Evolutionary conservation across 2,888 invertebrate genomes (phyloP).

Genomic region (Drosophila sordidula): DNA sequence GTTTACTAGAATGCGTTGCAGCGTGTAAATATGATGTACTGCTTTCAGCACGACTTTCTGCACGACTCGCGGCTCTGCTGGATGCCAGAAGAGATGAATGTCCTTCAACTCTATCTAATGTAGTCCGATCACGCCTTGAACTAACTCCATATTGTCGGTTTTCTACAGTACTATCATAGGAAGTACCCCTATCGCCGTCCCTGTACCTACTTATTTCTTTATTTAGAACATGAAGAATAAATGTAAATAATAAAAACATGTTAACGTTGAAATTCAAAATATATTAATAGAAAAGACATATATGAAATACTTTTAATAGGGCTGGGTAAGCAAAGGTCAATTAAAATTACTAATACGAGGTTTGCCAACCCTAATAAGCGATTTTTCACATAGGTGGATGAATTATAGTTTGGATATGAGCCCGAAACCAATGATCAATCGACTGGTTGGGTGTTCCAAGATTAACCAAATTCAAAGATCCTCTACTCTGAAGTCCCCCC

Average conservation of each 20-base stretch:
- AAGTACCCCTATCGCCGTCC: constrained; percentile 78
- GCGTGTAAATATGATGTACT: constrained; percentile 63
- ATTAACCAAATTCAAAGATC: too few relatives aligned
- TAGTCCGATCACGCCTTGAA: constrained; percentile 63
- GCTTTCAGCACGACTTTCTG: constrained; percentile 62
- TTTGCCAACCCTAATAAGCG: neutral
- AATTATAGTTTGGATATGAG: too few relatives aligned
- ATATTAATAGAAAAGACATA: neutral
- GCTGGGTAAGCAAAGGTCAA: constrained; percentile 9
- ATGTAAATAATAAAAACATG: constrained; percentile 8
- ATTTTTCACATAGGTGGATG: too few relatives aligned
- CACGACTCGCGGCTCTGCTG: constrained; percentile 61
- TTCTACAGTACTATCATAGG: constrained; percentile 77
- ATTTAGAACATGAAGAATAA: neutral
- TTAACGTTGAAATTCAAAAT: constrained; percentile 7
- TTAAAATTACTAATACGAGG: constrained; percentile 6
- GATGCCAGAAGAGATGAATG: constrained; percentile 61
- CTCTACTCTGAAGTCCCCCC: too few relatives aligned
- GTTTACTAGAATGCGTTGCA: constrained; percentile 42
- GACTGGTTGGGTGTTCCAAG: too few relatives aligned
- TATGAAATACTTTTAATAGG: neutral
- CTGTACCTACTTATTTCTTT: constrained; percentile 69
- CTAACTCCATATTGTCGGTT: constrained; percentile 64
- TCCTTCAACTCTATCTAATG: constrained; percentile 62
- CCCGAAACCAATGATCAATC: too few relatives aligned